These are phyloP conservation scores for Antitype chi DNA, from an alignment of 2,888 invertebrate species.

Conservation along the genomic window DNA sequence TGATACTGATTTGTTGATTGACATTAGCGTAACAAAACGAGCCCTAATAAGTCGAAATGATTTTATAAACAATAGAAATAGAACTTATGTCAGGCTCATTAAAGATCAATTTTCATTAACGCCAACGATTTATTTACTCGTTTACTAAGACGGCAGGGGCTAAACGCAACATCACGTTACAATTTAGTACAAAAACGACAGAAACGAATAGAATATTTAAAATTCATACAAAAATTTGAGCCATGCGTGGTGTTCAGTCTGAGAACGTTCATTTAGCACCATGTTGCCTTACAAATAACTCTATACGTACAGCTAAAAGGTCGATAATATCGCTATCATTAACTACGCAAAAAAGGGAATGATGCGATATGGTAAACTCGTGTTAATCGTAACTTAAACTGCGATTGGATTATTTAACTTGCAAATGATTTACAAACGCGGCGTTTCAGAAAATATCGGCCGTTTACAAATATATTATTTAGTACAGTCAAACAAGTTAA, in stretches of 20 bases:
- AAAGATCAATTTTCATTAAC: conserved; percentile 26
- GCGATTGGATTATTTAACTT: conserved; percentile 57
- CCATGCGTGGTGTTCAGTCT: conserved; percentile 83
- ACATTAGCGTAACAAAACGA: conserved; percentile 41
- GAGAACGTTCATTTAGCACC: conserved; percentile 84
- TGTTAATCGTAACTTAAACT: conserved; percentile 63
- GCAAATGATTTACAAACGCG: conserved; percentile 58
- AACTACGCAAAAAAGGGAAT: conserved; percentile 84
- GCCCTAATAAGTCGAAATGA: conserved; percentile 8
- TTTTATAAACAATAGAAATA: conserved; percentile 17
- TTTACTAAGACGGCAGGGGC: conserved; percentile 36
- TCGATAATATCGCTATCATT: conserved; percentile 84
- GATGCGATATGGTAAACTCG: conserved; percentile 82
- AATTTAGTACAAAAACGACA: conserved; percentile 56
- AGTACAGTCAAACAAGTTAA: too few species aligned
- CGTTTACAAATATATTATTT: not conserved
- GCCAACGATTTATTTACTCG: conserved; percentile 27
- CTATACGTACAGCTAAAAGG: conserved; percentile 75
- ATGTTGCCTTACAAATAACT: conserved; percentile 79
- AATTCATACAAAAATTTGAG: conserved; percentile 81
- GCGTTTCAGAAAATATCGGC: conserved; percentile 45
- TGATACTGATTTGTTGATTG: conserved; percentile 55
- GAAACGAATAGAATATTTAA: conserved; percentile 66
- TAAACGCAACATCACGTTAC: conserved; percentile 48
- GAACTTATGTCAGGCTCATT: conserved; percentile 7